Conservation (phyloP, 1,140 invertebrate genomes). For the Drosophila paulistorum region DNA sequence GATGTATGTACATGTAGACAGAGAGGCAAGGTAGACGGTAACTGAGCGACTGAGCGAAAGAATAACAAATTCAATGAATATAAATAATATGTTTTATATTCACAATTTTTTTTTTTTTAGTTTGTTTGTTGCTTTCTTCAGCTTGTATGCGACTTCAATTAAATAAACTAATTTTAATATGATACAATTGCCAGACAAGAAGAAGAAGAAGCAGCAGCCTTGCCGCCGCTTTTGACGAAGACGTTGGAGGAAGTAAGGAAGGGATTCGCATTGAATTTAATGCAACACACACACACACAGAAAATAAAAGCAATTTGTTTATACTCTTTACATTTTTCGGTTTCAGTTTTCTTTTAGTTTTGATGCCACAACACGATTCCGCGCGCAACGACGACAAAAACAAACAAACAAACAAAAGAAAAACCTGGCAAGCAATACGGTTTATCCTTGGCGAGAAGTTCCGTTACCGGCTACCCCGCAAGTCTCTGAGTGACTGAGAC, state of each 20-base stretch:
- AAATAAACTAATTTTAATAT: slow-evolving; percentile 65
- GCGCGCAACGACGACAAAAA: slow-evolving; percentile 24
- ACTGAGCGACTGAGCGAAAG: neutral
- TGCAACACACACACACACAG: slow-evolving; percentile 25
- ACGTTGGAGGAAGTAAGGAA: neutral
- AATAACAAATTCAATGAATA: slow-evolving; percentile 20
- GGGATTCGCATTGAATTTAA: neutral
- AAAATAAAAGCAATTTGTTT: slow-evolving; percentile 36
- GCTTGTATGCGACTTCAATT: slow-evolving; percentile 37
- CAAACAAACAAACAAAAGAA: slow-evolving; percentile 28
- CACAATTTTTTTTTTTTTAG: neutral
- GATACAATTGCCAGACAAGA: slow-evolving; percentile 62
- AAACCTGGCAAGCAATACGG: too few species aligned
- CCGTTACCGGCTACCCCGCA: slow-evolving; percentile 64
- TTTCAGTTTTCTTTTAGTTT: slow-evolving; percentile 22
- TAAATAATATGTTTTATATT: slow-evolving; percentile 31
- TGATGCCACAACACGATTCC: slow-evolving; percentile 16
- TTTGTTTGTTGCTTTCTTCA: slow-evolving; percentile 27
- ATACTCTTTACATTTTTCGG: slow-evolving; percentile 16
- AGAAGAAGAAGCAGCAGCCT: slow-evolving; percentile 21
- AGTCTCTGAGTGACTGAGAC: slow-evolving; percentile 37
- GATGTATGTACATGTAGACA: neutral
- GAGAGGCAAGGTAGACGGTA: neutral
- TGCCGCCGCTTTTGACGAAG: slow-evolving; percentile 4
- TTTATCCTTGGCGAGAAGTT: slow-evolving; percentile 39